phyloP scores from a whole-genome alignment of 2,113 vertebrate species.

The Bubo scandiacus region DNA sequence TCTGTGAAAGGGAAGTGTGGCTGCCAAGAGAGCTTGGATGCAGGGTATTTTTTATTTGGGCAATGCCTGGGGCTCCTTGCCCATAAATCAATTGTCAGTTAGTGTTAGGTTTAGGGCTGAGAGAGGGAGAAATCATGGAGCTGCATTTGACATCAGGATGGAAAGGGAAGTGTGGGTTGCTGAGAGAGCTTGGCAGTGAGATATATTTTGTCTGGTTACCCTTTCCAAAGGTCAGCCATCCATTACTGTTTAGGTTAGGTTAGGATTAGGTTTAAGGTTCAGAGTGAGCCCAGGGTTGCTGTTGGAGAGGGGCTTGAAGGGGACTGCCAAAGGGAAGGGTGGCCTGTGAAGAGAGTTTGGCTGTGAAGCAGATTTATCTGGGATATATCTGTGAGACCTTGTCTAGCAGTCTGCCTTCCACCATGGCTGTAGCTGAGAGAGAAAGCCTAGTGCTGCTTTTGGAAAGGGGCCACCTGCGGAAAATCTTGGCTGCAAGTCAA shows the following conservation, averaged over 20 bases:
- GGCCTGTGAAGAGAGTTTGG: neutral
- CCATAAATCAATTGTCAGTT: neutral
- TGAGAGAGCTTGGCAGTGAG: neutral
- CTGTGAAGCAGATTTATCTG: neutral
- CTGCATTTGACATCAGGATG: neutral
- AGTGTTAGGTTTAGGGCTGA: neutral
- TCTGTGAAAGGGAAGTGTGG: neutral
- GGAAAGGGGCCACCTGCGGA: neutral
- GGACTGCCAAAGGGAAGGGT: neutral
- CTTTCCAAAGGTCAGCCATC: neutral
- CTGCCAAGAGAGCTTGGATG: neutral
- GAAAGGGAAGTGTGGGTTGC: neutral
- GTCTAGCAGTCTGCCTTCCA: neutral
- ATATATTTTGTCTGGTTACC: neutral
- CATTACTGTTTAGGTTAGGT: neutral
- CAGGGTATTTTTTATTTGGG: neutral
- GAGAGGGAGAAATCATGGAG: neutral
- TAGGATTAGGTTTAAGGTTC: neutral
- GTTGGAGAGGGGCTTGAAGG: neutral
- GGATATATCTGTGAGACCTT: neutral
- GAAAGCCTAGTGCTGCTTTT: neutral
- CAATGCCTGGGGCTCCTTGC: neutral
- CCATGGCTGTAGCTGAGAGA: neutral
- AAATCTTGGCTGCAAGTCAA: neutral
- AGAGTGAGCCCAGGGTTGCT: neutral